Evolutionary conservation across 2,888 invertebrate genomes (phyloP), one percentile per base, ranked within the genome.

Genomic region (Mimachlamys varia): DNA sequence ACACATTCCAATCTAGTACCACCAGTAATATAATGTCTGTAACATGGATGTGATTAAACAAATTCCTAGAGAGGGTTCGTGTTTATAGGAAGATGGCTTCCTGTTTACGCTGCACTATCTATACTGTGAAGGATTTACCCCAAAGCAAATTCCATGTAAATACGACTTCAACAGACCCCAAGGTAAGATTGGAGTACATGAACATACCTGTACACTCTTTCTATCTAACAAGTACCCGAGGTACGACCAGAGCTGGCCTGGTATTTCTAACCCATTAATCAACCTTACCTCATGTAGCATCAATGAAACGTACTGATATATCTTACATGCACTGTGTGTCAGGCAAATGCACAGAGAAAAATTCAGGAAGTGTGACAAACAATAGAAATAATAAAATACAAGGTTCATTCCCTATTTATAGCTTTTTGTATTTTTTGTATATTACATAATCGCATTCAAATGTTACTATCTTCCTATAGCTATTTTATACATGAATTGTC

Each of bases 51-150:
- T 76, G 22, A 10, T 5, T 76, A 33, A 62, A 76, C 76, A 76
- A 76, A 76, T 76, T 76, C 76, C 33, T 13, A 33, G 33, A 10
- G 22, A 27, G 15, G 27, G 27, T n/a, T 76, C 33, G 22, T 76
- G 76, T 76, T 76, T 76, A 76, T 76, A 76, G 33, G 76, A 33
- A 33, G 10, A 5, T 76, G 33, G 33, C 76, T 76, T 76, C 76
- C 76, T 76, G 76, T 33, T 76, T 76, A 76, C 12, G 33, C 27
- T 76, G 33, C 33, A 10, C 76, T 10, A 76, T 76, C 33, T 33
- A 76, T 62, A 33, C 76, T 76, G 76, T 76, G 76, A 76, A 76
- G 76, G 27, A 76, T 27, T 76, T 76, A 12, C 76, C 76, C 33
- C 27, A 76, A 76, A 76, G 76, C 33, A 76, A 76, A 33, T 33